Evolutionary conservation across 2,888 invertebrate species (phyloP), one percentile per base, ranked within the genome.

Genomic region (Horisme vitalbata): DNA sequence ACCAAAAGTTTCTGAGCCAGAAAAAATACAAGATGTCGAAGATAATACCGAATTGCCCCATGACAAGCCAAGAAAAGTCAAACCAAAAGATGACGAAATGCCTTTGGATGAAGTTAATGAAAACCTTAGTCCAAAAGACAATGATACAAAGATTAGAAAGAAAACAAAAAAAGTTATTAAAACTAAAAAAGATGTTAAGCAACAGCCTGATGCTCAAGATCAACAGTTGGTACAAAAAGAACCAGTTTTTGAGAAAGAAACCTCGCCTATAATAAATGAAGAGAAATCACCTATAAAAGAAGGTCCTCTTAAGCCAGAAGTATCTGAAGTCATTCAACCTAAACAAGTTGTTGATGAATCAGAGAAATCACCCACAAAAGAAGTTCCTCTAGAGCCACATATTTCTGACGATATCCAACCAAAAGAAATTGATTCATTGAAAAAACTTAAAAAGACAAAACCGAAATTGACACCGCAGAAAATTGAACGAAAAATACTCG

Each of bases 401-500:
- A 11, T 2, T 4, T 7, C 10, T 1, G 20, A 49, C 2, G 20
- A 49, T 11, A 32, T 33, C 5, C 9, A 43, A 31, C n/a, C 4
- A 11, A 11, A 39, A 32, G 30, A 48, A 27, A 35, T 11, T 18
- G 13, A 10, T 50, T 39, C 6, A 73, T 20, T 9, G 11, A 39
- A 39, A n/a, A 34, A 43, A 27, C 61, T 79, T 15, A 26, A 50
- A 69, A 86, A 76, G 61, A 28, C 46, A 0, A 79, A 75, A 66
- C 52, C 43, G 2, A 82, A 71, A 59, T 65, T 91, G 1, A 78
- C 79, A 8, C 91, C 93, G 12, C 90, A 93, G 52, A 92, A 90
- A 68, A 92, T 94, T 55, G 93, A 93, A 74, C 84, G 91, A 57
- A 91, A 92, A 60, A 91, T 92, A 66, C 78, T 93, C 3, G 91